These are phyloP conservation scores for Lordiphosa fenestrarum DNA, from an alignment of 2,888 invertebrate species.

Conservation along the genomic window DNA sequence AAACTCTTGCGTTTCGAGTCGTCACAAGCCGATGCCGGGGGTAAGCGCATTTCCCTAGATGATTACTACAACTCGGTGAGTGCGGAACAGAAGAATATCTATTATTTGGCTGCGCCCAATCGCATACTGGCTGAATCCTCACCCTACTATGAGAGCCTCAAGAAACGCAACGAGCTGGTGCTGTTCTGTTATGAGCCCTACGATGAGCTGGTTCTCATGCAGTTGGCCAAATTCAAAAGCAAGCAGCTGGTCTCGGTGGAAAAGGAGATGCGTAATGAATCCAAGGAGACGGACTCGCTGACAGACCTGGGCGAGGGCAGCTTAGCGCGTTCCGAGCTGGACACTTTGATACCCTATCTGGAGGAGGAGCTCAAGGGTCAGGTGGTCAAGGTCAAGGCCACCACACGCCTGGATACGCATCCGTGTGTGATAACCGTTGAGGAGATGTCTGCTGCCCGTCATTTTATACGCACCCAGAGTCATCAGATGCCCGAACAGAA, in stretches of 20 bases:
- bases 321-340: conserved; percentile 87
- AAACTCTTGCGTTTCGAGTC: conserved; percentile 96
- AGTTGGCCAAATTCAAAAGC: conserved; percentile 88
- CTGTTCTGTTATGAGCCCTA: conserved; percentile 98
- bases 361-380: conserved; percentile 88
- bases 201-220: conserved; percentile 96
- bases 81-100: conserved; percentile 89
- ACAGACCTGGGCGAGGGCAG: conserved; percentile 85
- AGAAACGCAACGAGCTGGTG: conserved; percentile 93
- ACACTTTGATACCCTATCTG: conserved; percentile 89
- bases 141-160: conserved; percentile 96
- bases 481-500: conserved; percentile 90
- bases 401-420: conserved; percentile 91
- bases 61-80: conserved; percentile 89
- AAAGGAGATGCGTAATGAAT: conserved; percentile 92
- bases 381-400: conserved; percentile 91
- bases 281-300: conserved; percentile 82
- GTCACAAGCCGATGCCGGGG: conserved; percentile 85
- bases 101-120: conserved; percentile 96
- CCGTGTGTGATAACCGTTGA: conserved; percentile 97
- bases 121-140: conserved; percentile 95
- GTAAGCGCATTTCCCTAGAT: conserved; percentile 86
- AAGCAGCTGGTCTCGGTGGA: conserved; percentile 92
- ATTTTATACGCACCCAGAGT: conserved; percentile 95
- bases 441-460: conserved; percentile 98